Conservation (phyloP, 37 sponge, comb jelly and placozoan species). For the Spongilla lacustris region DNA sequence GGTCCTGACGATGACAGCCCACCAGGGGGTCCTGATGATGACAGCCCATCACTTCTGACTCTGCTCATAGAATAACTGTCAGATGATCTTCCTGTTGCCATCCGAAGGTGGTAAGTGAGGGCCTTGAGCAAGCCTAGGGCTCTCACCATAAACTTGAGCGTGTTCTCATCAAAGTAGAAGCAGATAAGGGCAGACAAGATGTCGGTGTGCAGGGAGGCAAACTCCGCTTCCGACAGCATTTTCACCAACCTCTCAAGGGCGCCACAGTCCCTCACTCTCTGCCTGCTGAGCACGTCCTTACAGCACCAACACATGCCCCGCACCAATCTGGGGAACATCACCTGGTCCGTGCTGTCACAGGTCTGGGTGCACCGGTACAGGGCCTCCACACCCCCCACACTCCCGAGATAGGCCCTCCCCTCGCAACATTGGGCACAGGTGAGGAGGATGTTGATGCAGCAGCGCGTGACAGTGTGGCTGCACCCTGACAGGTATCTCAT, state of each 20-base stretch:
- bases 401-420: conserved; percentile 38
- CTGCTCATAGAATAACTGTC: neutral
- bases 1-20: neutral
- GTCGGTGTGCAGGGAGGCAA: conserved; percentile 19
- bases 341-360: neutral
- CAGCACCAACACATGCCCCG: conserved; percentile 44
- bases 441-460: conserved; percentile 16
- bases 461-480: neutral
- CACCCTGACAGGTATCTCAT: neutral
- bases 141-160: conserved; percentile 65
- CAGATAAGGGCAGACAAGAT: conserved; percentile 66
- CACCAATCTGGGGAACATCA: conserved; percentile 4
- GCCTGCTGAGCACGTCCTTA: conserved; percentile 54
- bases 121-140: conserved; percentile 40
- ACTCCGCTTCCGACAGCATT: conserved; percentile 28
- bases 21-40: neutral
- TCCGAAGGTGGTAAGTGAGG: conserved; percentile 40
- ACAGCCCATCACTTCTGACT: neutral
- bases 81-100: neutral
- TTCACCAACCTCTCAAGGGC: conserved; percentile 43
- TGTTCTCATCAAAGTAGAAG: conserved; percentile 78
- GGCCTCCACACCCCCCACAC: conserved; percentile 60
- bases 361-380: conserved; percentile 18
- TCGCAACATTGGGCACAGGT: conserved; percentile 35
- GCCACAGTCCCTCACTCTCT: conserved; percentile 59